Percentiles rank a stretch among this genome's conserved stretches.
Evolutionary conservation across 2,797 vertebrate species (phyloP).

Genomic region (Gadopsis marmoratus): DNA sequence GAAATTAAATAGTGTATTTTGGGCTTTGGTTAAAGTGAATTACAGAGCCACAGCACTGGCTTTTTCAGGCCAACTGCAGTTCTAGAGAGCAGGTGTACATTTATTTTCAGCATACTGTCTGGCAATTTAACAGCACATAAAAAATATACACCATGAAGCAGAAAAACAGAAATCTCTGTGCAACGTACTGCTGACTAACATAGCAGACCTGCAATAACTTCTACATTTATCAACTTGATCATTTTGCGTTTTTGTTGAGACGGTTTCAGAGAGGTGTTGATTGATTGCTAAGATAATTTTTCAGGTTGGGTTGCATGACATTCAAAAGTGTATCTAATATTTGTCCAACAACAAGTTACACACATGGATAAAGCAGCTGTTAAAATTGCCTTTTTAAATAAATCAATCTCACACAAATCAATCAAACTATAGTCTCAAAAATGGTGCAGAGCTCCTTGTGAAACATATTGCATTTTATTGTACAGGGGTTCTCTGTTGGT

Average conservation of each 20-base stretch:
- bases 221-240: background rate
- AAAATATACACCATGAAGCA: background rate
- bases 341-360: background rate
- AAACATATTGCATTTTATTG: background rate
- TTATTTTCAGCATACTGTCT: slow-evolving; percentile 12
- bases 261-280: background rate
- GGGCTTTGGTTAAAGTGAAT: slow-evolving; percentile 56
- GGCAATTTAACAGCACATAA: background rate
- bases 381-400: background rate
- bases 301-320: background rate
- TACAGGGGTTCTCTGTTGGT: background rate
- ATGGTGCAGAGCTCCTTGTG: background rate
- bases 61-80: background rate
- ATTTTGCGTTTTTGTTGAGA: background rate
- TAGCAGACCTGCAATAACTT: background rate
- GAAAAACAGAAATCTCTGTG: background rate
- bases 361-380: background rate
- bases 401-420: background rate
- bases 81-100: background rate
- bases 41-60: slow-evolving; percentile 8
- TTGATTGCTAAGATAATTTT: background rate
- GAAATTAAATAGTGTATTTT: slow-evolving; percentile 54
- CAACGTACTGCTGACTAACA: background rate
- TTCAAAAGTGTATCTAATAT: background rate
- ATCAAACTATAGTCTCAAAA: background rate